phyloP scores from a whole-genome alignment of 2,113 vertebrate species.

The Hippocampus barbouri region DNA sequence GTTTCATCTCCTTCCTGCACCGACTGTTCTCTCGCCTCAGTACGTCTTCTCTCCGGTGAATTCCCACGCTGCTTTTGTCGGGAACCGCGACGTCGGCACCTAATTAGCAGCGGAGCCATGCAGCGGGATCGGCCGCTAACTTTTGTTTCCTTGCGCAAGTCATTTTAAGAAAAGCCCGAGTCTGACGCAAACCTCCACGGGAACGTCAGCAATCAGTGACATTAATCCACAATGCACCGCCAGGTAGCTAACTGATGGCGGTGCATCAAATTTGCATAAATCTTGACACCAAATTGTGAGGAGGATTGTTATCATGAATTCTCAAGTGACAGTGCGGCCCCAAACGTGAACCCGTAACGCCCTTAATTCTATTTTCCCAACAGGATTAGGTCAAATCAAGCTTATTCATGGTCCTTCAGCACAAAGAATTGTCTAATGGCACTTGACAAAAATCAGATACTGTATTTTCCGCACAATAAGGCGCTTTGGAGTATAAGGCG shows the following conservation, averaged over 20 bases:
- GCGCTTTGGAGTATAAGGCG: too few relatives aligned
- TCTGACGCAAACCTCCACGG: slow-evolving; percentile 32
- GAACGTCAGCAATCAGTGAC: slow-evolving; percentile 39
- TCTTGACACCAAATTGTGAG: background rate
- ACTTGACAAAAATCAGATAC: too few relatives aligned
- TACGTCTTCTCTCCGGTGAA: slow-evolving; percentile 1
- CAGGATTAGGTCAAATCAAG: background rate
- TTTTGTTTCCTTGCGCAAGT: slow-evolving; percentile 54
- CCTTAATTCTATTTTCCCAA: background rate
- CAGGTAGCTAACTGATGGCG: background rate
- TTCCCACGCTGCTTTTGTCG: background rate
- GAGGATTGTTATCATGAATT: background rate
- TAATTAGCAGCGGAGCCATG: slow-evolving; percentile 49
- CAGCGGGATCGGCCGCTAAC: slow-evolving; percentile 35
- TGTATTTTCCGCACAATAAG: too few relatives aligned
- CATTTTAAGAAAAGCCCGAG: slow-evolving; percentile 47
- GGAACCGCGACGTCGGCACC: slow-evolving; percentile 32
- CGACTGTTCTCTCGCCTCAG: slow-evolving; percentile 4
- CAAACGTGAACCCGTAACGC: too few relatives aligned
- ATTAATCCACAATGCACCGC: background rate
- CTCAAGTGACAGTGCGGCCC: background rate
- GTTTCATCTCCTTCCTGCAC: slow-evolving; percentile 8
- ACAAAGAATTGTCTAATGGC: too few relatives aligned
- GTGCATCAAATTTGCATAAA: background rate
- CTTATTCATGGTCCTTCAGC: background rate